A percentile compares a stretch with the other conserved stretches of the same genome.
Evolutionary conservation across 2,888 invertebrate species (phyloP).

Genomic region (Epistrophella euchroma): DNA sequence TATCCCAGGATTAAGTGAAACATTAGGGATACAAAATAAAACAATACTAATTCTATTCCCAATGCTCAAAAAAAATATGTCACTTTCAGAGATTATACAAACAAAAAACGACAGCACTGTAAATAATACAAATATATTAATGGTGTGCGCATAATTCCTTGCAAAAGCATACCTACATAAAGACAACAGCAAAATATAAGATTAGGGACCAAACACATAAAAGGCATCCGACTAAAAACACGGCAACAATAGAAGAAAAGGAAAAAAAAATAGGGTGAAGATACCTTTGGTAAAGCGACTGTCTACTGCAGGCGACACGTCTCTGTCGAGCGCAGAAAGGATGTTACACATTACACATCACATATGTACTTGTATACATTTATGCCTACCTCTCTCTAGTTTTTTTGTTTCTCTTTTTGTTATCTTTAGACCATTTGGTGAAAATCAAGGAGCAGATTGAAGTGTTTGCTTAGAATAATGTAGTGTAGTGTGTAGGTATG

Average conservation of each 20-base stretch:
- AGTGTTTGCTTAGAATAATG: conserved; percentile 54
- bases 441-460: conserved; percentile 66
- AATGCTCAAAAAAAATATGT: background rate
- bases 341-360: conserved; percentile 32
- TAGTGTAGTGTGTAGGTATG: background rate
- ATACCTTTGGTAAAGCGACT: conserved; percentile 9
- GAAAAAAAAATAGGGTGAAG: conserved; percentile 40
- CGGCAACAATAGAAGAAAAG: conserved; percentile 44
- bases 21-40: background rate
- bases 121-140: conserved; percentile 5
- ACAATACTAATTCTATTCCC: background rate
- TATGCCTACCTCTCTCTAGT: too few relatives aligned
- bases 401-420: conserved; percentile 9
- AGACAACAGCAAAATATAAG: conserved; percentile 53
- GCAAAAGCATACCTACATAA: conserved; percentile 32
- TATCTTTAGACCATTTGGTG: conserved; percentile 53
- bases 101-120: conserved; percentile 19
- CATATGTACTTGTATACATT: too few relatives aligned
- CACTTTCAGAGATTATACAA: conserved; percentile 1
- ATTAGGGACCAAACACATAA: conserved; percentile 66
- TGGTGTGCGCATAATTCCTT: conserved; percentile 25
- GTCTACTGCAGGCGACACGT: conserved; percentile 58
- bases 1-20: background rate
- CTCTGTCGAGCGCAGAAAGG: conserved; percentile 38
- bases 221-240: conserved; percentile 64